phyloP scores from a whole-genome alignment of 2,888 invertebrate species.

The Pheosia tremula region DNA sequence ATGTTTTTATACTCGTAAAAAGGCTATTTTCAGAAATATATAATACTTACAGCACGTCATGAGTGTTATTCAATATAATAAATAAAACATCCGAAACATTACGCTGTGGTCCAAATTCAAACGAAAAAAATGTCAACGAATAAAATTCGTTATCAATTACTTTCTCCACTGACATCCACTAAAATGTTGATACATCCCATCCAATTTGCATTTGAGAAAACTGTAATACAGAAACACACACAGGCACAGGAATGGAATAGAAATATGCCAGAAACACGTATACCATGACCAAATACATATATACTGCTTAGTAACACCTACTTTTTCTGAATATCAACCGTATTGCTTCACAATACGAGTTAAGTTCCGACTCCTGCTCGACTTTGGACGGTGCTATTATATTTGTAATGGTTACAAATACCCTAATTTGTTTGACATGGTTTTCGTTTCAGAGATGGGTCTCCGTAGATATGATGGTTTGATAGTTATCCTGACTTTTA shows the following conservation, averaged over 20 bases:
- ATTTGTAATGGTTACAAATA: slow-evolving; percentile 19
- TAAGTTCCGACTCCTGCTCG: background rate
- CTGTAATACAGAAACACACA: slow-evolving; percentile 29
- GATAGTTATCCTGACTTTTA: slow-evolving; percentile 32
- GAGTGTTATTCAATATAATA: too few relatives aligned
- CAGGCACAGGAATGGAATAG: slow-evolving; percentile 2
- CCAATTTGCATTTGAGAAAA: slow-evolving; percentile 37
- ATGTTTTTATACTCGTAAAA: too few relatives aligned
- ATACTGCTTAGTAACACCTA: background rate
- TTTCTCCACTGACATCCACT: slow-evolving; percentile 1
- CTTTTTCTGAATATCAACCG: slow-evolving; percentile 1
- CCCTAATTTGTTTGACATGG: slow-evolving; percentile 44
- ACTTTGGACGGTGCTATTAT: background rate
- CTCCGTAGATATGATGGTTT: slow-evolving; percentile 27
- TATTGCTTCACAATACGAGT: background rate
- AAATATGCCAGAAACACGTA: slow-evolving; percentile 25
- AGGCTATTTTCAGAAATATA: too few relatives aligned
- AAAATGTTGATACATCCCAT: slow-evolving; percentile 15
- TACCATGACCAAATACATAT: slow-evolving; percentile 12
- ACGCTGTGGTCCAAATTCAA: slow-evolving; percentile 19
- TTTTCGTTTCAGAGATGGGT: slow-evolving; percentile 38
- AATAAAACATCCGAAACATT: background rate
- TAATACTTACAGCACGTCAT: too few relatives aligned
- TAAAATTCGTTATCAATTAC: slow-evolving; percentile 6
- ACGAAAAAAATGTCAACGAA: background rate